These are phyloP conservation scores for Spheniscus humboldti DNA, from an alignment of 2,797 vertebrate species.

Conservation along the genomic window DNA sequence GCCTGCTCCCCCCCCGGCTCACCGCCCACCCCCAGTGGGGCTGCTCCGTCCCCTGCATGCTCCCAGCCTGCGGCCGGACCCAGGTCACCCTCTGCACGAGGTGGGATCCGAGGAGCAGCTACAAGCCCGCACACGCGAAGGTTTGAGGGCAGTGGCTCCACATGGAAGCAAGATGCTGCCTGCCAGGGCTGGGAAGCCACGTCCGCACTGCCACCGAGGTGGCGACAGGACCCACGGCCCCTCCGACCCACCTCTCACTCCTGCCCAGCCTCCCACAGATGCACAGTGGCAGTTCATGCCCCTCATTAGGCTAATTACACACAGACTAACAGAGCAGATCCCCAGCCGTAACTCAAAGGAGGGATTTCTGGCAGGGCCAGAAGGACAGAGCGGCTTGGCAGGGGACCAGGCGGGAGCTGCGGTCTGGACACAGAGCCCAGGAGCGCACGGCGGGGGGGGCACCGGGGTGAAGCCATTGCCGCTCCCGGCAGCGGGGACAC, in stretches of 20 bases:
- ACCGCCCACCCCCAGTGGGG: accelerated
- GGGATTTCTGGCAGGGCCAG: slow-evolving; percentile 35
- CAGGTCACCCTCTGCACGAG: not conserved
- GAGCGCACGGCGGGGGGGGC: not conserved
- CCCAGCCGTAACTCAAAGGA: not conserved
- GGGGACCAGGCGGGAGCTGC: slow-evolving; percentile 35
- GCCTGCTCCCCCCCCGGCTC: not conserved
- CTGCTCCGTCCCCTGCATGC: accelerated
- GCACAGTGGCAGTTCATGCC: not conserved
- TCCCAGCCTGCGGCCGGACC: accelerated
- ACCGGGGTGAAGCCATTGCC: accelerated
- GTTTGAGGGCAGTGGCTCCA: not conserved
- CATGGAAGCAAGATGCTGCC: not conserved
- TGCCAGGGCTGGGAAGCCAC: not conserved
- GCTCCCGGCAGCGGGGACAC: accelerated
- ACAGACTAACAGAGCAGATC: not conserved
- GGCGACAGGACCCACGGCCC: not conserved
- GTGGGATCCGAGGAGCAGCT: not conserved
- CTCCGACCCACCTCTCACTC: not conserved
- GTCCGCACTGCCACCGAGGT: accelerated
- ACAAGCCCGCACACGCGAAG: accelerated
- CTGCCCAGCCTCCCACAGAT: not conserved
- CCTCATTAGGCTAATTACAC: slow-evolving; percentile 44
- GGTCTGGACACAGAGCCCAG: slow-evolving; percentile 4
- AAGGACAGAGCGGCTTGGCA: slow-evolving; percentile 33